These are phyloP conservation scores for Perdita meconis DNA, from an alignment of 2,888 invertebrate genomes.

Conservation along the genomic window DNA sequence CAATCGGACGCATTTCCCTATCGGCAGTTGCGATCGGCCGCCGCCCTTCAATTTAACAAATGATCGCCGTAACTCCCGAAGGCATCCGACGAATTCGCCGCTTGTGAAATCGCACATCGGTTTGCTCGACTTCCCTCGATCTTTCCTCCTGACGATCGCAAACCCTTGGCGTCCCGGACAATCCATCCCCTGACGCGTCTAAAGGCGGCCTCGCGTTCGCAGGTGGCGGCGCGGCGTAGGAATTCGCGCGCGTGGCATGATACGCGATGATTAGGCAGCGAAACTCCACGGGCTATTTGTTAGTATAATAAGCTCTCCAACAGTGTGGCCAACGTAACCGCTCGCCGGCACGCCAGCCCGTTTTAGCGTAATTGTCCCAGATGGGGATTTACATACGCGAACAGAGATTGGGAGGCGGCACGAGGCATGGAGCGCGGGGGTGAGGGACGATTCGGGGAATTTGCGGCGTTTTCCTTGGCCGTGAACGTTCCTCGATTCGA, in stretches of 20 bases:
- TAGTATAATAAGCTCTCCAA: slow-evolving; percentile 83
- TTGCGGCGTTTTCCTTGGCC: slow-evolving; percentile 40
- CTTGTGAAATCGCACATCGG: background rate
- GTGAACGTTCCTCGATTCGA: slow-evolving; percentile 30
- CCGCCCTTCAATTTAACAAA: slow-evolving; percentile 28
- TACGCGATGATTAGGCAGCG: slow-evolving; percentile 83
- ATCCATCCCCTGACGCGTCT: slow-evolving; percentile 54
- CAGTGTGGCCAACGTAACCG: slow-evolving; percentile 83
- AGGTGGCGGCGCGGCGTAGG: slow-evolving; percentile 21
- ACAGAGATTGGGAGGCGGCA: slow-evolving; percentile 47
- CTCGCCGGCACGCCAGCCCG: slow-evolving; percentile 83
- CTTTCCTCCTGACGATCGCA: background rate
- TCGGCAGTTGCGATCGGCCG: slow-evolving; percentile 13
- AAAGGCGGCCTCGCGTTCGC: slow-evolving; percentile 56
- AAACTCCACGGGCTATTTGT: slow-evolving; percentile 83
- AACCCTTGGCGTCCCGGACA: slow-evolving; percentile 9
- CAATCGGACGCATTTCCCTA: slow-evolving; percentile 19
- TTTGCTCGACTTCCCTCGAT: background rate
- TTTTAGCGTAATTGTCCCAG: slow-evolving; percentile 84
- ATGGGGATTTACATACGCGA: slow-evolving; percentile 82
- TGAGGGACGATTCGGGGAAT: slow-evolving; percentile 57
- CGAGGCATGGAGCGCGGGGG: slow-evolving; percentile 32
- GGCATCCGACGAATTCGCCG: background rate
- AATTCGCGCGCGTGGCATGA: slow-evolving; percentile 78
- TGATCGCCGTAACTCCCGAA: slow-evolving; percentile 29